Evolutionary conservation across 2,888 invertebrate genomes (phyloP).

Genomic region (Mesorhabditis sp.): DNA sequence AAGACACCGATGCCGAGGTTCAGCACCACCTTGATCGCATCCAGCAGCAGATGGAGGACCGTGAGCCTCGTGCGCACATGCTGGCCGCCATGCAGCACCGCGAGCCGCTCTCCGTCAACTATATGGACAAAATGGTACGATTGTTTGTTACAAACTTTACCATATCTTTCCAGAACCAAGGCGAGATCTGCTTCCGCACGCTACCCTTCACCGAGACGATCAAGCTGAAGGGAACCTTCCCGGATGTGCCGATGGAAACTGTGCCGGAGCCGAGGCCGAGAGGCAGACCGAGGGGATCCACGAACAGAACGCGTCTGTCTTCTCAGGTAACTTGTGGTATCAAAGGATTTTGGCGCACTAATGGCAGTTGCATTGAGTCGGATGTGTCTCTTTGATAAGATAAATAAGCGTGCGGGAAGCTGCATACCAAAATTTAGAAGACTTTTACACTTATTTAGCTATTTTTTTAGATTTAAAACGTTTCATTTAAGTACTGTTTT

Average conservation of each 20-base stretch:
- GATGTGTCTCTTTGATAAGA: no score
- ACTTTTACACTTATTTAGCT: no score
- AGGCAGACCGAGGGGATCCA: background rate
- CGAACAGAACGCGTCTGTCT: background rate
- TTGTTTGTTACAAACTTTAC: background rate
- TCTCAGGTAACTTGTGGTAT: background rate
- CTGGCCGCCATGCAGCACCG: background rate
- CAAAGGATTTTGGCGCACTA: no score
- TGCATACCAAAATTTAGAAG: no score
- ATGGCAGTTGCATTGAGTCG: no score
- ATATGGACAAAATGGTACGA: slow-evolving; percentile 4
- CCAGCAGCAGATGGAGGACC: slow-evolving; percentile 2
- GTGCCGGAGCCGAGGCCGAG: background rate
- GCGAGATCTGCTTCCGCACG: background rate
- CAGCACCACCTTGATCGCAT: background rate
- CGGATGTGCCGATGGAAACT: background rate
- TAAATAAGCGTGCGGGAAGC: no score
- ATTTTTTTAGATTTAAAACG: no score
- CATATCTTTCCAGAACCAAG: background rate
- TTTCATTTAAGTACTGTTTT: no score
- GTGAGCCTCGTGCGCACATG: background rate
- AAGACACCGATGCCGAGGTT: slow-evolving; percentile 2
- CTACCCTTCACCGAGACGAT: background rate
- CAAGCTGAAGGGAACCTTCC: background rate
- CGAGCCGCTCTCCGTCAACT: background rate